Evolutionary conservation across 2,113 vertebrate species (phyloP).

Genomic region (Oriolus oriolus): DNA sequence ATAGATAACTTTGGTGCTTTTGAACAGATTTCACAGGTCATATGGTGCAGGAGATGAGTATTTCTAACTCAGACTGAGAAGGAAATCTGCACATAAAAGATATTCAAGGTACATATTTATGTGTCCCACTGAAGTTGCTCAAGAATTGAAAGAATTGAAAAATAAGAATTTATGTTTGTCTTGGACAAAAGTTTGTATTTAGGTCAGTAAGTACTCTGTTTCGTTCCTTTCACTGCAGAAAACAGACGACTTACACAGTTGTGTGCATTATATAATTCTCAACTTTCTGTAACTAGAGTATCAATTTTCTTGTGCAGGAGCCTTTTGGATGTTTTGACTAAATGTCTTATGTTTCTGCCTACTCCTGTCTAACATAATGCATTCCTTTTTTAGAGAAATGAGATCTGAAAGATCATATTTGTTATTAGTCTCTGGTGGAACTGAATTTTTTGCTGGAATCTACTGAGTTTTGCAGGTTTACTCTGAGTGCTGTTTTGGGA

Average conservation of each 20-base stretch:
- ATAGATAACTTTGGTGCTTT: not conserved
- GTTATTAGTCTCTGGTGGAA: not conserved
- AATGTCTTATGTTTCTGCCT: slow-evolving; percentile 5
- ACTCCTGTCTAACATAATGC: slow-evolving; percentile 5
- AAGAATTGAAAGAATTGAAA: not conserved
- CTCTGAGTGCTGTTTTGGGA: not conserved
- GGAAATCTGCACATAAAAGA: not conserved
- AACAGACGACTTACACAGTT: not conserved
- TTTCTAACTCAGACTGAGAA: not conserved
- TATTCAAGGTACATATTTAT: not conserved
- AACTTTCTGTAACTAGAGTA: not conserved
- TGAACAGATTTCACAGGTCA: not conserved
- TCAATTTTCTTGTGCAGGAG: slow-evolving; percentile 17
- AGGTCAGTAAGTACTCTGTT: not conserved
- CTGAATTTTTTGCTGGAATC: not conserved
- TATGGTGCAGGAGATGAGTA: not conserved
- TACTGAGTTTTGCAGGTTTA: not conserved
- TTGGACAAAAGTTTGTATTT: not conserved
- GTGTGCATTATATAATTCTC: not conserved
- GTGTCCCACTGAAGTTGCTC: not conserved
- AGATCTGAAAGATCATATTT: not conserved
- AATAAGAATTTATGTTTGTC: not conserved
- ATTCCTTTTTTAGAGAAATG: not conserved
- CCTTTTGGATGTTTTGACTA: slow-evolving; percentile 2
- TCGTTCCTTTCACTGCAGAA: not conserved